Evolutionary conservation across 2,113 vertebrate species (phyloP), one percentile per base, ranked within the genome.

Genomic region (Bubalus kerabau): DNA sequence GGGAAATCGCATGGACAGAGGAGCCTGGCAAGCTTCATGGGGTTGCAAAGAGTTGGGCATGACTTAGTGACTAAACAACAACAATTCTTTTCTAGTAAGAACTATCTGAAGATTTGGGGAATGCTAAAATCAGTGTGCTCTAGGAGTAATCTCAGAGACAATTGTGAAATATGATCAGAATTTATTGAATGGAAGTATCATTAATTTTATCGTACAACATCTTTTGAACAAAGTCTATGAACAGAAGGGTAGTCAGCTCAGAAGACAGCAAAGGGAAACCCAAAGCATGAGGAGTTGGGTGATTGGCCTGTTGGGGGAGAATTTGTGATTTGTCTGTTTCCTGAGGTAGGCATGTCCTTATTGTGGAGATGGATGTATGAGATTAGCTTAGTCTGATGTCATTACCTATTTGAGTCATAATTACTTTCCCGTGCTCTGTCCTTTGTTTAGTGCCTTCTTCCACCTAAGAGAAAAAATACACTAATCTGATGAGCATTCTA

Each of bases 401-500:
- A 91, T 89, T 92, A 40, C 90, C 52, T 96, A 64, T 96, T 81
- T 90, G 36, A 86, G 12, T 74, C 13, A 52, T 40, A 84, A 93
- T 71, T 93, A 30, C 46, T 28, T 91, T 62, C 50, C n/a, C 8
- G 8, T 54, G 13, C 30, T 48, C 76, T 84, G 24, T 62, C 7
- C 50, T 30, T 87, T 87, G n/a, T 90, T 57, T 94, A 78, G 54
- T 32, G 67, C 57, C 17, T 67, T 95, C 30, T 95, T 95, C 43
- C 52, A 6, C 23, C 19, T 92, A 43, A 92, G 50, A 59, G 17
- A 89, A 36, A 67, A 93, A 87, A 76, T 67, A 16, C 50, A n/a
- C 4, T 97, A n/a, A n/a, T 67, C 62, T 84, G n/a, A 94, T 57
- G 76, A 91, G 23, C 8, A 28, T 97, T 96, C 16, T 91, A 46